Evolutionary conservation across 2,797 vertebrate species (phyloP), one percentile per base, ranked within the genome.

Genomic region (Threskiornis aethiopicus): DNA sequence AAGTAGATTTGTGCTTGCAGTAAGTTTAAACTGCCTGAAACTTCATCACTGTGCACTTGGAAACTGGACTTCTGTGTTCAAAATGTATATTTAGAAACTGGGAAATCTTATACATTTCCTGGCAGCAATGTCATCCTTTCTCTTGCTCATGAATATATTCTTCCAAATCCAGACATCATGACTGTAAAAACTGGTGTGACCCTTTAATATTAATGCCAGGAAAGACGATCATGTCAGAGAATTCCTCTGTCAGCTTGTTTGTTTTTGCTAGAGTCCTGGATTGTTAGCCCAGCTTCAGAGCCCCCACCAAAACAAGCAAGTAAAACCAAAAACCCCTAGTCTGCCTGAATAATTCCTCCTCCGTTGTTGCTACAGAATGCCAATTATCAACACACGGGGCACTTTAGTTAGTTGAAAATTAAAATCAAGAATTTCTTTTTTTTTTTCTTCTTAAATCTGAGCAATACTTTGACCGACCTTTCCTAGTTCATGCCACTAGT

Each of bases 311-410:
- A 66, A 62, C 2, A 54, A 73, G 41, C 10, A 78, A 69, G 8
- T 24, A 29, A 54, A 89, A 26, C 0, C 4, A 75, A 80, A 57
- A 4, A 0, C 2, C 7, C 2, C 17, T 24, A 3, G 21, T 67
- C 31, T 59, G 2, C 0, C 0, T n/a, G n/a, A 73, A 66, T 22
- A 35, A 59, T 28, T 66, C 4, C 4, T 26, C 12, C 4, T 47
- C 1, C 1, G 6, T 13, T 44, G 15, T 55, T 67, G 44, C 42
- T 67, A 70, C 8, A 80, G 10, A 65, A 41, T 16, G 21, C 1
- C 4, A 39, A 5, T 55, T 47, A 22, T 55, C 5, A 89, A 12
- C 3, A 25, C 8, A 28, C 0, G 2, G 6, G 1, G 3, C n/a
- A n/a, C 14, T 58, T 58, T 26, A 72, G 6, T 13, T 25, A 26